A percentile compares a stretch with the other conserved stretches of the same genome.
Conservation (phyloP, 2,888 invertebrate species). For the Octodonta nipae region DNA sequence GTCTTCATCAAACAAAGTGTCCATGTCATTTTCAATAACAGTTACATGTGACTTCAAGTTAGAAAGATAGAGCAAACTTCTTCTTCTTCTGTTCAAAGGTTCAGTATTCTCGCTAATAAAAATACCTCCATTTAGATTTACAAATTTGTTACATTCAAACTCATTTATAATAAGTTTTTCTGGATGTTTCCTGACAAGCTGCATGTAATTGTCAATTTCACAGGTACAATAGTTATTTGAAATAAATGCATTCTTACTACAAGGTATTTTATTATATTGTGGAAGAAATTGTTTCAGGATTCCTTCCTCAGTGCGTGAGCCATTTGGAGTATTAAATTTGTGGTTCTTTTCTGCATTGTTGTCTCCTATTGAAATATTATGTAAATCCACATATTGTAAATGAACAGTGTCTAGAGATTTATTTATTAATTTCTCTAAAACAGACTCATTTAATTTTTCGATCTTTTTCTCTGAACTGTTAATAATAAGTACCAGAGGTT, state of each 20-base stretch:
- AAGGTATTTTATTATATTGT: slow-evolving; percentile 8
- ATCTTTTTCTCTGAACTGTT: slow-evolving; percentile 14
- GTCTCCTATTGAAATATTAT: slow-evolving; percentile 9
- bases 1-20: slow-evolving; percentile 19
- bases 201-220: slow-evolving; percentile 18
- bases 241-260: slow-evolving; percentile 19
- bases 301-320: background rate
- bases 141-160: slow-evolving; percentile 14
- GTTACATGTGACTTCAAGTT: slow-evolving; percentile 10
- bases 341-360: no score
- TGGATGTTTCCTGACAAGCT: slow-evolving; percentile 9
- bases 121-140: slow-evolving; percentile 16
- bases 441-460: slow-evolving; percentile 13
- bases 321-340: no score
- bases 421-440: slow-evolving; percentile 15
- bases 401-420: slow-evolving; percentile 12
- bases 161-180: slow-evolving; percentile 8
- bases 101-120: slow-evolving; percentile 18
- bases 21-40: slow-evolving; percentile 16
- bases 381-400: slow-evolving; percentile 15
- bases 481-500: slow-evolving; percentile 14
- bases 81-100: slow-evolving; percentile 16
- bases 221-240: slow-evolving; percentile 21
- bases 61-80: slow-evolving; percentile 22
- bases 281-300: background rate